phyloP scores from a whole-genome alignment of 1,140 invertebrate genomes.

The Neodiprion virginianus region DNA sequence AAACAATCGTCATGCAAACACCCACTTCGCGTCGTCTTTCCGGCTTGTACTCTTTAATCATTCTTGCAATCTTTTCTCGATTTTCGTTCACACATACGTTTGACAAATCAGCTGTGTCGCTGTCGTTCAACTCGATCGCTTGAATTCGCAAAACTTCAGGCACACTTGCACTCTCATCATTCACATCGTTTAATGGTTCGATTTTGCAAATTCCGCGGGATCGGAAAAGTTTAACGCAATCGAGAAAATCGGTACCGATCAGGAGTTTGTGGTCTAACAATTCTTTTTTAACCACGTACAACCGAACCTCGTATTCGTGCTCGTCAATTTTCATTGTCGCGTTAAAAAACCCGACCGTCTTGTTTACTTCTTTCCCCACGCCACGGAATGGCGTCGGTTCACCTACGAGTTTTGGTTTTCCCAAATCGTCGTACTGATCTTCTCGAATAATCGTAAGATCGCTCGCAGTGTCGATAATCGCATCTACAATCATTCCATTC shows the following conservation, averaged over 20 bases:
- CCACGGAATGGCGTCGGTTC: slow-evolving; percentile 19
- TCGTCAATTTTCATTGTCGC: slow-evolving; percentile 16
- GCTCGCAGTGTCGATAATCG: slow-evolving; percentile 21
- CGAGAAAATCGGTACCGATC: slow-evolving; percentile 21
- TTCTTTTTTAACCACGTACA: slow-evolving; percentile 18
- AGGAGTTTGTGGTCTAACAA: slow-evolving; percentile 16
- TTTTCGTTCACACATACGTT: too few relatives aligned
- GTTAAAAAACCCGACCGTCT: slow-evolving; percentile 16
- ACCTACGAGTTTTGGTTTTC: slow-evolving; percentile 17
- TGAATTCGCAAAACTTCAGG: too few relatives aligned
- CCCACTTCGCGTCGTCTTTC: too few relatives aligned
- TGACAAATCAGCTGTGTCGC: too few relatives aligned
- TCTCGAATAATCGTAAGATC: slow-evolving; percentile 24
- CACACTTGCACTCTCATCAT: too few relatives aligned
- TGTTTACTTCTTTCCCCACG: slow-evolving; percentile 17
- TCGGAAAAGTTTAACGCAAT: slow-evolving; percentile 10
- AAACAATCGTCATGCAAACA: too few relatives aligned
- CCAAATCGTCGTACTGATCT: slow-evolving; percentile 22
- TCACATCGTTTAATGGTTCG: too few relatives aligned
- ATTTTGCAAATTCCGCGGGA: too few relatives aligned
- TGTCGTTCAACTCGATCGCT: too few relatives aligned
- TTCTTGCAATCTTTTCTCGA: too few relatives aligned
- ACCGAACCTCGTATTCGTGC: slow-evolving; percentile 9
- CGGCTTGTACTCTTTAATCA: too few relatives aligned
- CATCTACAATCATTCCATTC: too few relatives aligned